These are phyloP conservation scores for Pachymerium ferrugineum DNA, from an alignment of 2,888 invertebrate species.

Conservation along the genomic window DNA sequence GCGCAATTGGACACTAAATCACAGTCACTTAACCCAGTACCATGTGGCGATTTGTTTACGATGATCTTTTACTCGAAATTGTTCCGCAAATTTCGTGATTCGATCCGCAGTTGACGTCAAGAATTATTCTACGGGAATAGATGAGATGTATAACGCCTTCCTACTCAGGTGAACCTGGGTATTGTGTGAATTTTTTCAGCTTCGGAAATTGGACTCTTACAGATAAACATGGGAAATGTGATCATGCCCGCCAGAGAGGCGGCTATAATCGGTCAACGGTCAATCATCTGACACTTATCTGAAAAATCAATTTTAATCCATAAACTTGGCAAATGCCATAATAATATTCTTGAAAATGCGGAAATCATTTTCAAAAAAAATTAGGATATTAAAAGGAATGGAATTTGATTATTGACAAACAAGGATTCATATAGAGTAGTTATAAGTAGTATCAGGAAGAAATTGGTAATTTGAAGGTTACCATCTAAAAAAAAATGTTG, in stretches of 20 bases:
- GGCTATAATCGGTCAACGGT: background rate
- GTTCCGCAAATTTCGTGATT: background rate
- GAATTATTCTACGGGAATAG: background rate
- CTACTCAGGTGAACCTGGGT: background rate
- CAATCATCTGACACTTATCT: background rate
- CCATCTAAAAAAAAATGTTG: no score
- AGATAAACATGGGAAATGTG: background rate
- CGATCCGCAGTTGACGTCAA: background rate
- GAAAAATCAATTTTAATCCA: background rate
- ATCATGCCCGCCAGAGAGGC: background rate
- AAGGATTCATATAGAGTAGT: no score
- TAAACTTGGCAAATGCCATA: no score
- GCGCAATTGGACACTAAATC: background rate
- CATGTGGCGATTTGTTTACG: background rate
- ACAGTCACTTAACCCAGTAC: background rate
- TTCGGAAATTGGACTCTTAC: background rate
- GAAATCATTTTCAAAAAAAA: no score
- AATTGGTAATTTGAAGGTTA: no score
- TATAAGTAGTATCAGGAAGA: no score
- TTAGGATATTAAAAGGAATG: no score
- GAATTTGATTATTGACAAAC: no score
- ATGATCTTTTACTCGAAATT: background rate
- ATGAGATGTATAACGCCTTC: background rate
- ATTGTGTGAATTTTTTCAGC: background rate
- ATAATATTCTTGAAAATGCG: no score